Conservation (phyloP, 1,140 invertebrate species). For the Cotesia vestalis region DNA sequence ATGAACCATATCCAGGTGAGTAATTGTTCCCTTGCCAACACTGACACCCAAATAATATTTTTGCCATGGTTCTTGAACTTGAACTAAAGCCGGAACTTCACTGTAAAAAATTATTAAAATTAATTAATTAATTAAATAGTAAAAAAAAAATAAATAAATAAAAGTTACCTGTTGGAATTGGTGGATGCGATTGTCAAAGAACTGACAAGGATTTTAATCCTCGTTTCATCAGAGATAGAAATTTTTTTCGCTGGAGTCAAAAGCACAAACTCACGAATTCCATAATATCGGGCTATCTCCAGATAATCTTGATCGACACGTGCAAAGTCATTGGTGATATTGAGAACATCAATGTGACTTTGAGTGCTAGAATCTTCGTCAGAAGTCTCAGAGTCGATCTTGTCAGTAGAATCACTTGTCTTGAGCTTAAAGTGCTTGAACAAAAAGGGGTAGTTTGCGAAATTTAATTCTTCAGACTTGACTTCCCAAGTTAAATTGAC, state of each 20-base stretch:
- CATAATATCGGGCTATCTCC: slow-evolving; percentile 78
- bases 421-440: slow-evolving; percentile 66
- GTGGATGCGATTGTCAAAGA: slow-evolving; percentile 84
- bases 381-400: slow-evolving; percentile 48
- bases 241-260: slow-evolving; percentile 71
- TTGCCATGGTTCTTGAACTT: slow-evolving; percentile 82
- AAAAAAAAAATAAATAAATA: slow-evolving; percentile 39
- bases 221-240: slow-evolving; percentile 79
- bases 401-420: slow-evolving; percentile 46
- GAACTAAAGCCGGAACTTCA: slow-evolving; percentile 86
- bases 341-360: slow-evolving; percentile 57
- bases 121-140: slow-evolving; percentile 24
- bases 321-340: slow-evolving; percentile 72
- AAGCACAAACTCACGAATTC: slow-evolving; percentile 84
- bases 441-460: slow-evolving; percentile 72
- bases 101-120: slow-evolving; percentile 62
- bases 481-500: slow-evolving; percentile 69
- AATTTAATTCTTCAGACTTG: slow-evolving; percentile 67
- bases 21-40: slow-evolving; percentile 76
- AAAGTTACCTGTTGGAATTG: slow-evolving; percentile 76
- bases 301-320: slow-evolving; percentile 67
- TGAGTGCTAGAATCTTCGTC: slow-evolving; percentile 53
- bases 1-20: slow-evolving; percentile 89
- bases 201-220: slow-evolving; percentile 86
- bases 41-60: slow-evolving; percentile 84